Percentiles rank a stretch among this genome's conserved stretches.
Conservation (phyloP, 2,113 vertebrate species). For the Lamprologus sp. region DNA sequence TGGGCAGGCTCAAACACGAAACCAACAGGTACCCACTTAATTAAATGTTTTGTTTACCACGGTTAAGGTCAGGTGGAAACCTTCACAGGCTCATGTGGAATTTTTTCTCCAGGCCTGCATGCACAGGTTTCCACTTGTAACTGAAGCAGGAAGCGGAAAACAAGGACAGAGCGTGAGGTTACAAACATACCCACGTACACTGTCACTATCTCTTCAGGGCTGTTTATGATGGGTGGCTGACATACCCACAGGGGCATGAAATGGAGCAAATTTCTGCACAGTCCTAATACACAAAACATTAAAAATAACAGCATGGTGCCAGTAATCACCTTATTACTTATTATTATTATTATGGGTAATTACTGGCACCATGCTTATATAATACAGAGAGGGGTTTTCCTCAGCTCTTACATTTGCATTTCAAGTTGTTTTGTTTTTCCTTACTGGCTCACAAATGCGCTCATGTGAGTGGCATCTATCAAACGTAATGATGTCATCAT, state of each 20-base stretch:
- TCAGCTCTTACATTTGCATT: background rate
- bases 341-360: background rate
- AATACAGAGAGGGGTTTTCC: background rate
- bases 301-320: background rate
- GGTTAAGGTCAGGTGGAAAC: background rate
- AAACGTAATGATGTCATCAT: background rate
- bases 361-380: background rate
- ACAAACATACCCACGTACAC: background rate
- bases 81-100: background rate
- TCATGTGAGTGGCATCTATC: background rate
- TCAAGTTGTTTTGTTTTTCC: background rate
- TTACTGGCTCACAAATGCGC: background rate
- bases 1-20: slow-evolving; percentile 78
- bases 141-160: background rate
- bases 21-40: slow-evolving; percentile 72
- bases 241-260: background rate
- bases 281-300: background rate
- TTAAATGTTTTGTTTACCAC: background rate
- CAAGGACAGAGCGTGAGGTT: background rate
- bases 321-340: background rate
- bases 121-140: background rate
- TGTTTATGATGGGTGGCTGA: background rate
- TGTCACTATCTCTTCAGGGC: background rate
- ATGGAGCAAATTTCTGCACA: background rate
- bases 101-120: background rate